A percentile compares a stretch with the other conserved stretches of the same genome.
phyloP scores from a whole-genome alignment of 1,140 invertebrate species.

The Ptiloglossa arizonensis region DNA sequence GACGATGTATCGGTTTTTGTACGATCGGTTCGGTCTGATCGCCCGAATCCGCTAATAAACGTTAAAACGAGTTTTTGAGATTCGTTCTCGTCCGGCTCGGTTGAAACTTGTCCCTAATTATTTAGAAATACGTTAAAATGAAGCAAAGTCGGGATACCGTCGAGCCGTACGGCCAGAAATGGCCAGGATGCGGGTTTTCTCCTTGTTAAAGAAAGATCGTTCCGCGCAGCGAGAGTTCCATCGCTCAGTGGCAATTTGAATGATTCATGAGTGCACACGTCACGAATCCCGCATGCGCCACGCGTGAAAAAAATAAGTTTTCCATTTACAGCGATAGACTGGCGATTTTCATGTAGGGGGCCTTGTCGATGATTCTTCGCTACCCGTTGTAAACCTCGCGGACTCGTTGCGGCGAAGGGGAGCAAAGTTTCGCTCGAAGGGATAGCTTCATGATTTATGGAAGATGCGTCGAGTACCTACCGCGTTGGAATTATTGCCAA shows the following conservation, averaged over 20 bases:
- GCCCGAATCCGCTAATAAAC: too few relatives aligned
- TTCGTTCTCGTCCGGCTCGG: too few relatives aligned
- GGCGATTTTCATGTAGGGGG: constrained; percentile 29
- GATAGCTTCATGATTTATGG: constrained; percentile 62
- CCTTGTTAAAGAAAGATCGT: neutral
- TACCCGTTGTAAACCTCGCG: constrained; percentile 9
- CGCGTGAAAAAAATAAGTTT: neutral
- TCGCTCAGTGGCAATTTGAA: constrained; percentile 34
- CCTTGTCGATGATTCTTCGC: constrained; percentile 17
- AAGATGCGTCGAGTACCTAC: constrained; percentile 56
- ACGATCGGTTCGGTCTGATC: too few relatives aligned
- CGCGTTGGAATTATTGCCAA: constrained; percentile 54
- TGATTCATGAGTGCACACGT: constrained; percentile 42
- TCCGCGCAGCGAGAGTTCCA: neutral
- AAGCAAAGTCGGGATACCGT: neutral
- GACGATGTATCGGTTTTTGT: too few relatives aligned
- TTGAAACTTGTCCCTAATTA: neutral
- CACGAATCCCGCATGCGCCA: neutral
- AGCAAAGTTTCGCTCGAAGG: constrained; percentile 39
- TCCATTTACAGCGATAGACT: constrained; percentile 19
- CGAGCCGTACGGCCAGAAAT: neutral
- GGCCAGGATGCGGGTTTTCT: neutral
- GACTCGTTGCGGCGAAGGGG: neutral
- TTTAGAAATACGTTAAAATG: neutral
- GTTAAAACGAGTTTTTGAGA: too few relatives aligned